Base-by-base conservation (phyloP, 2,113 vertebrate species). In the Peromyscus maniculatus region DNA sequence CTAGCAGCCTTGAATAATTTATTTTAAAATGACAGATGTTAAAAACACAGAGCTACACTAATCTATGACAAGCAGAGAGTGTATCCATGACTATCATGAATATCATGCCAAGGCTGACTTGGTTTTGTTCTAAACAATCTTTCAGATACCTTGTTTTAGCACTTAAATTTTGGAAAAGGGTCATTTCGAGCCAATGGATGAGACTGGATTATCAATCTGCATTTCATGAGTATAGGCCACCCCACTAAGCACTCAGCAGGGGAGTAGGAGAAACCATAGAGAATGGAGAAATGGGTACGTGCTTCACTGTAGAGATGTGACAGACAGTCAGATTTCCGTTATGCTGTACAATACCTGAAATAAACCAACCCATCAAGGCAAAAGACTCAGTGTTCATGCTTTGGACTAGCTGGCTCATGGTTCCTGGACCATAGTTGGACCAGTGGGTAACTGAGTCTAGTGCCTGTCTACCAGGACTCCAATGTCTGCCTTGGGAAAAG, bases 1-100 rank as follows among this genome's bases (percentile, higher is more conserved):
- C 98, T 97, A 98, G 98, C 93, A 96, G 95, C 93, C 77, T 89
- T 98, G 97, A 99, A 98, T 98, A 98, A 98, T 98, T 98, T 98
- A 99, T 99, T 98, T 98, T 93, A 43, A 97, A 97, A 93, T 96
- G 96, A 93, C 91, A 97, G 87, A 91, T 95, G 89, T 97, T 97
- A 93, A 98, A 98, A 98, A 98, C 97, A 97, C 87, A 98, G 93
- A 97, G 89, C 95, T 95, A 94, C 88, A 87, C 22, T 88, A 89
- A 98, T 95, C 89, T 90, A 26, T 91, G 57, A 93, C 69, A 75
- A 59, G 87, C 89, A 97, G 11, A 28, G 93, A 97, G 96, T 90
- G 93, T 82, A 84, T 74, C 86, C 87, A 49, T 94, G 39, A 62
- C 75, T 95, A 95, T 67, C 91, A 69, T 82, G 84, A 16, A 78